Percentiles rank a stretch among this genome's conserved stretches.
phyloP scores from a whole-genome alignment of 2,888 invertebrate species.

The Phytoseiulus persimilis region DNA sequence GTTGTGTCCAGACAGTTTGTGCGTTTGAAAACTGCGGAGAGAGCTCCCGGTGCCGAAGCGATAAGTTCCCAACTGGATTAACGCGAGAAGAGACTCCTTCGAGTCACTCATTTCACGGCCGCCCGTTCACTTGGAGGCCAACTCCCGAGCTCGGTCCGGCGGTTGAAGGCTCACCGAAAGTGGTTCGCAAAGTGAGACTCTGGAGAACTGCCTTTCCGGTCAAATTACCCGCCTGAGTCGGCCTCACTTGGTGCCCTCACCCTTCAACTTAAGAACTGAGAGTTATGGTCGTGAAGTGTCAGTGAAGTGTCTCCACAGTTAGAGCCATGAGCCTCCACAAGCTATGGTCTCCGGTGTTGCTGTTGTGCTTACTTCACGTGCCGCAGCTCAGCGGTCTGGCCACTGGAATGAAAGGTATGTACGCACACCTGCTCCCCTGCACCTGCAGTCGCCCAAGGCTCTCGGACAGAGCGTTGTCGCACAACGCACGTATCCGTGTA shows the following conservation, averaged over 20 bases:
- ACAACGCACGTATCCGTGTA: no score
- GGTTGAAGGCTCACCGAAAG: neutral
- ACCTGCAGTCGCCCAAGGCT: no score
- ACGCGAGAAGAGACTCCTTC: neutral
- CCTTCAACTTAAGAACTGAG: neutral
- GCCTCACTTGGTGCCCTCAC: neutral
- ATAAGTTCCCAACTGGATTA: neutral
- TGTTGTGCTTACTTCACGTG: neutral
- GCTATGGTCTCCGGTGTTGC: slow-evolving; percentile 5
- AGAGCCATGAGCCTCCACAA: slow-evolving; percentile 5
- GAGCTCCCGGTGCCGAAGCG: neutral
- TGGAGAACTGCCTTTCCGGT: neutral
- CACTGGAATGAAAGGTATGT: neutral
- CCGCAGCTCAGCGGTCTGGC: neutral
- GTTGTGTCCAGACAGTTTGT: neutral
- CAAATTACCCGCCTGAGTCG: neutral
- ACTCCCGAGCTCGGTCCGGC: neutral
- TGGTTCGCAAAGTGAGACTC: neutral
- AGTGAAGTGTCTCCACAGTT: neutral
- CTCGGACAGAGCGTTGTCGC: no score
- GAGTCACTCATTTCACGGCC: no score
- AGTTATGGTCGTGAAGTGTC: neutral
- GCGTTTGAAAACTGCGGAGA: neutral
- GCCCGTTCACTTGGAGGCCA: neutral
- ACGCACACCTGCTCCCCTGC: no score